These are phyloP conservation scores for Rhadinocentrus ornatus DNA, from an alignment of 2,797 vertebrate species.

Conservation along the genomic window DNA sequence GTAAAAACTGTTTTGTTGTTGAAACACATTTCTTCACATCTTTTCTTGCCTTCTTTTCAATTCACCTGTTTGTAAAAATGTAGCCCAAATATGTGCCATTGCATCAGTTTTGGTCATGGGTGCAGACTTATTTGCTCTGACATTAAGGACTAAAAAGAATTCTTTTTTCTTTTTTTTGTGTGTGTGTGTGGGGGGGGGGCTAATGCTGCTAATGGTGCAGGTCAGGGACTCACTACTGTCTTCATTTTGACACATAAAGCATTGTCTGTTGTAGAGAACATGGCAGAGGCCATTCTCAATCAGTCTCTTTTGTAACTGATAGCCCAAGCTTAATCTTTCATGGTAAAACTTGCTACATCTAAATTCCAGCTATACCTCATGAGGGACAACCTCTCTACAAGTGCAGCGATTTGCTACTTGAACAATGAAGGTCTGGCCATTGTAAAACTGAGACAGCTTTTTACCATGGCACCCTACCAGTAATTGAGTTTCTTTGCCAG, in stretches of 20 bases:
- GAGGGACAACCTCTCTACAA: constrained; percentile 42
- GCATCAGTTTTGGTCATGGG: constrained; percentile 51
- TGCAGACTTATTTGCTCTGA: constrained; percentile 30
- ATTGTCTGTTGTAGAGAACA: constrained; percentile 52
- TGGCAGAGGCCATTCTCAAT: constrained; percentile 63
- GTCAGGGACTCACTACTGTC: constrained; percentile 59
- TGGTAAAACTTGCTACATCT: constrained; percentile 15
- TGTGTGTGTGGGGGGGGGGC: too few relatives aligned
- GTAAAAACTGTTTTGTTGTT: not conserved
- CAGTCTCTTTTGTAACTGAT: constrained; percentile 47
- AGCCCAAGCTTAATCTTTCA: constrained; percentile 40
- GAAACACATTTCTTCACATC: not conserved
- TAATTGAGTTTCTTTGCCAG: constrained; percentile 70
- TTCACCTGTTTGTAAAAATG: constrained; percentile 16
- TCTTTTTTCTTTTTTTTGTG: too few relatives aligned
- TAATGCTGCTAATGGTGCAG: constrained; percentile 35
- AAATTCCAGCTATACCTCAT: constrained; percentile 48
- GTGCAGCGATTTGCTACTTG: constrained; percentile 36
- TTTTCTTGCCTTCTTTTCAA: constrained; percentile 43
- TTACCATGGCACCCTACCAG: constrained; percentile 60
- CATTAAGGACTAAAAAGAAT: constrained; percentile 57
- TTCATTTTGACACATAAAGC: constrained; percentile 44
- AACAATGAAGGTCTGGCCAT: constrained; percentile 59
- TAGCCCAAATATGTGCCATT: constrained; percentile 19
- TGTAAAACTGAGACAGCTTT: constrained; percentile 52